Base-by-base conservation (phyloP, 2,113 vertebrate species). In the Heterocephalus glaber region DNA sequence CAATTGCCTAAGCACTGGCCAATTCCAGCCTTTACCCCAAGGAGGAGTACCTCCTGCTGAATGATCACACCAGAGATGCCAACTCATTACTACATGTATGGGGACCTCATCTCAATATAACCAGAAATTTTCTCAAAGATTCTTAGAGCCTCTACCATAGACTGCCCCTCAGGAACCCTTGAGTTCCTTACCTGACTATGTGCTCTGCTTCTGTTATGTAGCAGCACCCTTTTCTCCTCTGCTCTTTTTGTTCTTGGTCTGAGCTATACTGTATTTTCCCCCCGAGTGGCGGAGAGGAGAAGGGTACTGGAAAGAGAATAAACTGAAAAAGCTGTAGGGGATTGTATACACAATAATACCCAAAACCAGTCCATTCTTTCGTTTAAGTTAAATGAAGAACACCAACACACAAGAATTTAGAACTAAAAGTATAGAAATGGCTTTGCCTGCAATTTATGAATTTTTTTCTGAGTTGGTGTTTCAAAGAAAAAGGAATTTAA, bases 351-450 rank as follows among this genome's bases (percentile, higher is more conserved):
- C 76, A 83, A 58, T 82, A 89, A 72, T 20, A 76, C 44, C 74
- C 14, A 2, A 76, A 84, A 94, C 12, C 20, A 35, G 76, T 30
- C 17, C 3, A 16, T 88, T 79, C 35, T 95, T 66, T 95, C 77
- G 47, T 70, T 95, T 52, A n/a, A 68, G 9, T 97, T 89, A 60
- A 41, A 20, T 41, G 83, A 86, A 74, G 44, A 93, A 35, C n/a
- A 61, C 3, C 68, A 84, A 22, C 33, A 6, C 68, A 17, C 3
- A 87, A 33, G 49, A 70, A 61, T 22, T 44, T 72, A 86, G 92
- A 95, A 91, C 66, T 83, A 38, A 94, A 89, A 74, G 58, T 56
- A 80, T 22, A 47, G 63, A 89, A 84, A 95, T 79, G 10, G 49
- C 33, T 97, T 96, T 93, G 76, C 38, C 68, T 65, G 30, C 17